These are phyloP conservation scores for Drosophila repletoides DNA, from an alignment of 1,140 invertebrate species.

Conservation along the genomic window DNA sequence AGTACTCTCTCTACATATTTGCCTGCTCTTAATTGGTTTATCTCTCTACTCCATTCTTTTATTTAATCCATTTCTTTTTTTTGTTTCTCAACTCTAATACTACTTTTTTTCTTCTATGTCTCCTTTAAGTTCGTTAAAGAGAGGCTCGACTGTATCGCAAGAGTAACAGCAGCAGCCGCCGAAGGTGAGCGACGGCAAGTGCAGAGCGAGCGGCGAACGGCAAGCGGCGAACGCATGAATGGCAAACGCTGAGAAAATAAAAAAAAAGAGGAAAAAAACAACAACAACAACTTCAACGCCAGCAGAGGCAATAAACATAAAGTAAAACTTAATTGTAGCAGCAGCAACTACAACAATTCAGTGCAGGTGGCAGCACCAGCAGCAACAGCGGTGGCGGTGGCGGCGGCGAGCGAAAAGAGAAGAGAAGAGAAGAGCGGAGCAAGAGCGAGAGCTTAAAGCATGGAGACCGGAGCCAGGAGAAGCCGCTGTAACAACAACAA, in stretches of 20 bases:
- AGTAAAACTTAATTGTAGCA: conserved; percentile 81
- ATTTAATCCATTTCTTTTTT: no score
- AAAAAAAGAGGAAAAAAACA: conserved; percentile 26
- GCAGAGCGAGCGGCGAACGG: conserved; percentile 18
- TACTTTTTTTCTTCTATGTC: no score
- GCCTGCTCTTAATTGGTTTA: no score
- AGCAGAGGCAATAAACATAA: conserved; percentile 72
- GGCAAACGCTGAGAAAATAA: conserved; percentile 52
- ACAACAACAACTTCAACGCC: conserved; percentile 36
- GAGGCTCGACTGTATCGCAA: background rate
- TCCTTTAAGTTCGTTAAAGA: no score
- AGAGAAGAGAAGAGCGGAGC: conserved; percentile 48
- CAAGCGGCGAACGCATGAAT: conserved; percentile 44
- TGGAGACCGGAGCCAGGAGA: conserved; percentile 20
- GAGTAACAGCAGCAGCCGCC: conserved; percentile 10
- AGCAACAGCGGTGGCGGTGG: background rate
- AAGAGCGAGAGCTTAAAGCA: conserved; percentile 37
- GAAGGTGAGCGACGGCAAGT: conserved; percentile 65
- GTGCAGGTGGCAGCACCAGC: conserved; percentile 26
- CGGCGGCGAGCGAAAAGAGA: conserved; percentile 11
- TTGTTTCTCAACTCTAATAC: no score
- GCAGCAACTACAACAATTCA: conserved; percentile 14
- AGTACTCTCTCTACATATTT: no score
- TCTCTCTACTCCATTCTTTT: no score
- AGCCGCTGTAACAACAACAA: conserved; percentile 16